Conservation (phyloP, 2,888 invertebrate genomes). For the Therioaphis trifolii region DNA sequence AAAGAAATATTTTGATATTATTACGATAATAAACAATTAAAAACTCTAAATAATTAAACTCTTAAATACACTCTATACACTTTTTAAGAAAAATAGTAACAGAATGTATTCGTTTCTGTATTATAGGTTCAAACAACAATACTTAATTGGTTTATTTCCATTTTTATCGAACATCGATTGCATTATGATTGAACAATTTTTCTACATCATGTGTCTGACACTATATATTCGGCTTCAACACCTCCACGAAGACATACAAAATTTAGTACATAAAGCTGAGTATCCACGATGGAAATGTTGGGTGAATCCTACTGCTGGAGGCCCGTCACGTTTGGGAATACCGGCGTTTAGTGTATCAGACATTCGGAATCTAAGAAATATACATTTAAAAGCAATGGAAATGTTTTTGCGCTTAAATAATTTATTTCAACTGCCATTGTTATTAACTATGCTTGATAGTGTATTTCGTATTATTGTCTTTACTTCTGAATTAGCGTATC, state of each 20-base stretch:
- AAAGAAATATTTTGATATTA: too few relatives aligned
- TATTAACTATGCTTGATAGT: conserved; percentile 7
- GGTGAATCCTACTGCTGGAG: background rate
- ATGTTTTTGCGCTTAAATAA: conserved; percentile 8
- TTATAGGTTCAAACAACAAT: background rate
- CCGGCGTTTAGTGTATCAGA: conserved; percentile 4
- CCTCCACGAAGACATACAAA: background rate
- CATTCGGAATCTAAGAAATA: background rate
- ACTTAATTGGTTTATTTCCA: background rate
- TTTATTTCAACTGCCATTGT: background rate
- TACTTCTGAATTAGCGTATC: background rate
- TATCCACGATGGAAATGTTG: conserved; percentile 24
- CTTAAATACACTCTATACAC: too few relatives aligned
- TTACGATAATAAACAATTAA: background rate
- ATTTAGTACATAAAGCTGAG: conserved; percentile 2
- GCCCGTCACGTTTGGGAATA: background rate
- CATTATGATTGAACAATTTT: conserved; percentile 37
- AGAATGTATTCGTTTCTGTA: background rate
- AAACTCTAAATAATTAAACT: background rate
- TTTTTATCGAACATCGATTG: conserved; percentile 1
- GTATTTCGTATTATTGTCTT: conserved; percentile 9
- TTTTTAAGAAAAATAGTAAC: too few relatives aligned
- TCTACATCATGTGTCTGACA: conserved; percentile 12
- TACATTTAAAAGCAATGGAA: background rate
- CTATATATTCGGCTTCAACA: background rate